phyloP scores from a whole-genome alignment of 1,140 invertebrate species.

The Diachasmimorpha longicaudata region DNA sequence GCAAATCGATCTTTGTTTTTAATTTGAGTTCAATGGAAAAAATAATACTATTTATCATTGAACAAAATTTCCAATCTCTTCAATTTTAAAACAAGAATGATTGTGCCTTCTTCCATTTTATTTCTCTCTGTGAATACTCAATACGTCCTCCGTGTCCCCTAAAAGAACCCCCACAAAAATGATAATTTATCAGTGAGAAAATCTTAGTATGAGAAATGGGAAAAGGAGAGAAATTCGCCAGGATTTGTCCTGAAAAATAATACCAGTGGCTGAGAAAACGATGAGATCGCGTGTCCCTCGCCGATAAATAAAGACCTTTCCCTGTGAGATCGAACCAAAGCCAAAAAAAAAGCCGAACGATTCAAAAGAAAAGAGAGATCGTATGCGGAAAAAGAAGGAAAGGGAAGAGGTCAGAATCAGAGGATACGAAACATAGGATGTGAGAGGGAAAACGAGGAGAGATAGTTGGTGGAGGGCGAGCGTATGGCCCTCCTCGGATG shows the following conservation, averaged over 20 bases:
- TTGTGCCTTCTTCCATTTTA: neutral
- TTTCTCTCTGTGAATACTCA: neutral
- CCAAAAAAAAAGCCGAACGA: neutral
- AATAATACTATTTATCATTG: too few species aligned
- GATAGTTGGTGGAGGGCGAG: neutral
- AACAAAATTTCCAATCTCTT: too few species aligned
- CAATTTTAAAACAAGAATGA: too few species aligned
- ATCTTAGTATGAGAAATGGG: conserved; percentile 8
- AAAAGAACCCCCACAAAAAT: too few species aligned
- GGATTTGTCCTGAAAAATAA: conserved; percentile 12
- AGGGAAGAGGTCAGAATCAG: neutral
- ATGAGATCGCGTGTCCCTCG: conserved; percentile 28
- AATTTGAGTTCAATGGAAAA: too few species aligned
- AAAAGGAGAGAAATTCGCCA: neutral
- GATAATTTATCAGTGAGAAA: neutral
- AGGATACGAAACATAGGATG: neutral
- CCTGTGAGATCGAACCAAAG: neutral
- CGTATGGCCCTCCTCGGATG: neutral
- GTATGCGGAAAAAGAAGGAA: neutral
- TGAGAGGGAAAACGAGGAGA: conserved; percentile 12
- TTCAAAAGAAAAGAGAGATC: conserved; percentile 1
- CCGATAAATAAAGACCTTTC: conserved; percentile 28
- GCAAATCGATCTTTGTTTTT: too few species aligned
- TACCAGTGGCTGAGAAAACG: neutral
- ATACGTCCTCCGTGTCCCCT: too few species aligned